Conservation (phyloP, 2,797 vertebrate species). For the Chanos chanos region DNA sequence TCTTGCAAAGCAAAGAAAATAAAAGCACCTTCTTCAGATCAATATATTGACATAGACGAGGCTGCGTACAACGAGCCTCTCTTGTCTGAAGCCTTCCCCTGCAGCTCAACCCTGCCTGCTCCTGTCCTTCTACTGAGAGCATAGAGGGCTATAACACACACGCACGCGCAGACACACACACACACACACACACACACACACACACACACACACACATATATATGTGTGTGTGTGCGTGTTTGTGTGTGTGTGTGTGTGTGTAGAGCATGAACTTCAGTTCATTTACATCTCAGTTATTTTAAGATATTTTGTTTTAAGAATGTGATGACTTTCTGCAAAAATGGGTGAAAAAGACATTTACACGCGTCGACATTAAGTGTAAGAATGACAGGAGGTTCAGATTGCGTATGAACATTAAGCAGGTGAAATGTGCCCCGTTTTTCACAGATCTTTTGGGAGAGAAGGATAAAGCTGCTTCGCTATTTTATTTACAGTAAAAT, state of each 20-base stretch:
- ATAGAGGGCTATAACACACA: background rate
- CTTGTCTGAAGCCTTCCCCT: slow-evolving; percentile 15
- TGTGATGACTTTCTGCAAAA: too few relatives aligned
- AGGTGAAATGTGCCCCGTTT: too few relatives aligned
- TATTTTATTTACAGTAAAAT: background rate
- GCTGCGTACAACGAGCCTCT: slow-evolving; percentile 9
- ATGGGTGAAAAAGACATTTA: too few relatives aligned
- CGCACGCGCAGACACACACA: background rate
- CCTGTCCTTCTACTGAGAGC: slow-evolving; percentile 7
- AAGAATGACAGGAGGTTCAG: too few relatives aligned
- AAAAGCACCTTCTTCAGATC: slow-evolving; percentile 26
- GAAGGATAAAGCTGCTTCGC: too few relatives aligned
- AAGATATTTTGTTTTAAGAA: too few relatives aligned
- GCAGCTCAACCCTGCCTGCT: background rate
- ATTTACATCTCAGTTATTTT: too few relatives aligned
- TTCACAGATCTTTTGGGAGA: too few relatives aligned
- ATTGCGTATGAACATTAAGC: too few relatives aligned
- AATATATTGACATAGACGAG: slow-evolving; percentile 35
- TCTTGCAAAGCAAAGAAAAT: slow-evolving; percentile 24
- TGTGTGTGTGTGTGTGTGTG: too few relatives aligned
- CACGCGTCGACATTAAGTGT: too few relatives aligned
- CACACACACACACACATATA: background rate
- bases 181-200: background rate
- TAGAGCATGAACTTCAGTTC: too few relatives aligned
- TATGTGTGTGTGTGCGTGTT: background rate